These are phyloP conservation scores for Apistogramma diplotaenia DNA, from an alignment of 2,113 vertebrate genomes.

Conservation along the genomic window DNA sequence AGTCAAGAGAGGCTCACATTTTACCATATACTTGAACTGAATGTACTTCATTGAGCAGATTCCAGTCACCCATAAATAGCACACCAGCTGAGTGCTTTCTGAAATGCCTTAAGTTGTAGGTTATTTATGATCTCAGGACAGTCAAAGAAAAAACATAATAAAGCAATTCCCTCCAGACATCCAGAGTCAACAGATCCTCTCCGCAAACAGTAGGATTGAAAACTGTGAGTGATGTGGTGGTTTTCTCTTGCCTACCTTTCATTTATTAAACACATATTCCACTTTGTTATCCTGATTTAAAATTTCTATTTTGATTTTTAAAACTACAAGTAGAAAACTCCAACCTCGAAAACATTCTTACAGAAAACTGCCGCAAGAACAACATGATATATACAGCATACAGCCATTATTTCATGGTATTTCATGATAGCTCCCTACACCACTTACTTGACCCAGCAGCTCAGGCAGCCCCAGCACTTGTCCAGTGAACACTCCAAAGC, in stretches of 20 bases:
- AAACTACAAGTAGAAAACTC: too few relatives aligned
- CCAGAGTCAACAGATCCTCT: not conserved
- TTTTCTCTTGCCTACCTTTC: not conserved
- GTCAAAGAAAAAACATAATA: not conserved
- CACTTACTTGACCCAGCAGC: slow-evolving; percentile 88
- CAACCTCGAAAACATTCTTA: not conserved
- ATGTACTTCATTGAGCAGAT: not conserved
- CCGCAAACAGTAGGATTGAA: not conserved
- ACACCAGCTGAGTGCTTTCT: not conserved
- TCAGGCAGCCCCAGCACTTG: slow-evolving; percentile 91
- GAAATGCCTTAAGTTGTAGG: not conserved
- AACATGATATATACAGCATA: not conserved
- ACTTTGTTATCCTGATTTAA: not conserved
- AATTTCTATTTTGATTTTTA: not conserved
- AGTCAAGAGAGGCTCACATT: not conserved
- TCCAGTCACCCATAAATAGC: not conserved
- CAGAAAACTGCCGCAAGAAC: not conserved
- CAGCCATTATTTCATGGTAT: not conserved
- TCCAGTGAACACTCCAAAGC: slow-evolving; percentile 87
- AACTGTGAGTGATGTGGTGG: not conserved
- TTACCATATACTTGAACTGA: not conserved
- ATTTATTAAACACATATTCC: not conserved
- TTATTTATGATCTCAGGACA: not conserved
- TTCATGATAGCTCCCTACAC: not conserved
- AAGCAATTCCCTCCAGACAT: not conserved